Evolutionary conservation across 2,113 vertebrate species (phyloP).

Genomic region (Sminthopsis crassicaudata): DNA sequence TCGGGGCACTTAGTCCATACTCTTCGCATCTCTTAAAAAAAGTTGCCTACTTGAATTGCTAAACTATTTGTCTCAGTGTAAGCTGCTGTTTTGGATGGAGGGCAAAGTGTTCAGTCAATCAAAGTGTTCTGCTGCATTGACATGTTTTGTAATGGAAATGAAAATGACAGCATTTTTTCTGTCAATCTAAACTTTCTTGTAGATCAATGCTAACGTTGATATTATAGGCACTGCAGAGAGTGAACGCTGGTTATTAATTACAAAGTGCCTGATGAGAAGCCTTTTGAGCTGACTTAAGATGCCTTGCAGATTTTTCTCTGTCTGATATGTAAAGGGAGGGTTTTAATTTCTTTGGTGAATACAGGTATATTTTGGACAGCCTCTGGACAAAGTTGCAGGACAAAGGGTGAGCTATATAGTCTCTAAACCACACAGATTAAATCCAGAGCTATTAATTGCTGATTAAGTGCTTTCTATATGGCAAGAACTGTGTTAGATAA

Average conservation of each 20-base stretch:
- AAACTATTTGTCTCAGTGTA: constrained; percentile 46
- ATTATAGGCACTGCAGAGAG: neutral
- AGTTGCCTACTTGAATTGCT: constrained; percentile 35
- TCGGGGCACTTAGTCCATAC: constrained; percentile 11
- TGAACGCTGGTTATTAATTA: constrained; percentile 53
- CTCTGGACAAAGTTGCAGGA: neutral
- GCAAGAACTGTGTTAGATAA: neutral
- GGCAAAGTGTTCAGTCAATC: constrained; percentile 58
- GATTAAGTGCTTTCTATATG: neutral
- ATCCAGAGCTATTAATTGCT: neutral
- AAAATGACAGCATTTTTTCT: constrained; percentile 78
- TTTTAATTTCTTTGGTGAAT: constrained; percentile 28
- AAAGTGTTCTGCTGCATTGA: constrained; percentile 66
- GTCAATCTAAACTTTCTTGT: constrained; percentile 64
- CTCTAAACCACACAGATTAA: neutral
- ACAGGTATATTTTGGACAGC: neutral
- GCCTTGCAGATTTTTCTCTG: constrained; percentile 12
- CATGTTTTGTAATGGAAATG: constrained; percentile 68
- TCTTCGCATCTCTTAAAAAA: neutral
- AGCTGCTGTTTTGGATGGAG: constrained; percentile 41
- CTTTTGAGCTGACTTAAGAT: neutral
- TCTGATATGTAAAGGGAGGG: neutral
- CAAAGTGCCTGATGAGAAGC: constrained; percentile 21
- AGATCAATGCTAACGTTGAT: constrained; percentile 63
- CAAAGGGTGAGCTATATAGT: neutral